A percentile compares a stretch with the other conserved stretches of the same genome.
Conservation (phyloP, 2,888 invertebrate genomes). For the Taenaris catops region DNA sequence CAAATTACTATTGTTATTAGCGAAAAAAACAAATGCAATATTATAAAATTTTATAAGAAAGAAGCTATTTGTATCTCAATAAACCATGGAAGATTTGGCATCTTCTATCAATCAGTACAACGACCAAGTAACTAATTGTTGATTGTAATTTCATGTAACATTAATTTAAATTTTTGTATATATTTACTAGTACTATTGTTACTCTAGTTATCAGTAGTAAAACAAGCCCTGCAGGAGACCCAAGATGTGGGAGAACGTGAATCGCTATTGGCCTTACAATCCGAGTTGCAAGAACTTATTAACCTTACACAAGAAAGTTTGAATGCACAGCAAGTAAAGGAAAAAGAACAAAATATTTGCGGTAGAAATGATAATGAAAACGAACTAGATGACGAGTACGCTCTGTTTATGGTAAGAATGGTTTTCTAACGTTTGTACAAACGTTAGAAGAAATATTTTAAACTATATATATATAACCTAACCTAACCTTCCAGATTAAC, state of each 20-base stretch:
- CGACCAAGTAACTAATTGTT: slow-evolving; percentile 65
- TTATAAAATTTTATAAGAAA: no score
- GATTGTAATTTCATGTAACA: no score
- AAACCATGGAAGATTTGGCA: slow-evolving; percentile 51
- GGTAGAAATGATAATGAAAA: slow-evolving; percentile 24
- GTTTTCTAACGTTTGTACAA: no score
- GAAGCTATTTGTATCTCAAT: no score
- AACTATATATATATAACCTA: no score
- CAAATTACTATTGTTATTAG: no score
- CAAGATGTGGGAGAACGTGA: slow-evolving; percentile 69
- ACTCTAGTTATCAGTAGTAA: slow-evolving; percentile 81
- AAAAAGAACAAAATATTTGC: slow-evolving; percentile 15
- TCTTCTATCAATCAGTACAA: slow-evolving; percentile 58
- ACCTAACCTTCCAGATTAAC: no score
- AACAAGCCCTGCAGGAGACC: slow-evolving; percentile 73
- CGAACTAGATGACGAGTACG: slow-evolving; percentile 80
- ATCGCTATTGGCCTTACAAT: slow-evolving; percentile 79
- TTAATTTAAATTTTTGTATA: no score
- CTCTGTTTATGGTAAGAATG: slow-evolving; percentile 83
- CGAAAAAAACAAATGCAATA: no score
- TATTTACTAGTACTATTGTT: no score
- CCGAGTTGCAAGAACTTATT: slow-evolving; percentile 84
- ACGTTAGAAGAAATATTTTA: no score
- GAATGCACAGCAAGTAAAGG: slow-evolving; percentile 37
- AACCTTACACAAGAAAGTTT: slow-evolving; percentile 83